Evolutionary conservation across 2,888 invertebrate genomes (phyloP).

Genomic region (Drosophila testacea): DNA sequence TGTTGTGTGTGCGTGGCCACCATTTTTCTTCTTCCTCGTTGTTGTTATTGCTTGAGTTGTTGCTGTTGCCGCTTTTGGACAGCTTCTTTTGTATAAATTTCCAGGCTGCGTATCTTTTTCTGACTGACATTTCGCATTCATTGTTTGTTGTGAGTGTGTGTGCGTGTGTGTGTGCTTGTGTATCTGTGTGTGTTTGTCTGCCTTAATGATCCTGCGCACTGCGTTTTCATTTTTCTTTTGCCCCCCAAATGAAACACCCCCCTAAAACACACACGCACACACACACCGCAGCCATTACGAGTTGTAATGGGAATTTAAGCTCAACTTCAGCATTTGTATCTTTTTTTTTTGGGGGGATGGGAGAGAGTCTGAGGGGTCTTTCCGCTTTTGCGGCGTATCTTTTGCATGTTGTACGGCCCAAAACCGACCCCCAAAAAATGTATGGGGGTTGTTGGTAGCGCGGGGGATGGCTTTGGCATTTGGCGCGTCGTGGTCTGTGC

Average conservation of each 20-base stretch:
- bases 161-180: conserved; percentile 27
- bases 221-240: conserved; percentile 76
- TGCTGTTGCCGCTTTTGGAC: conserved; percentile 47
- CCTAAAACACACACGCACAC: conserved; percentile 31
- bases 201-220: conserved; percentile 82
- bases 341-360: conserved; percentile 27
- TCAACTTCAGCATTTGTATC: conserved; percentile 63
- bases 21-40: conserved; percentile 50
- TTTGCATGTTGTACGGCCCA: conserved; percentile 73
- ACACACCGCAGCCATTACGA: conserved; percentile 78
- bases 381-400: conserved; percentile 78
- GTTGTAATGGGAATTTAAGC: conserved; percentile 82
- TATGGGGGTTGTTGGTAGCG: conserved; percentile 45
- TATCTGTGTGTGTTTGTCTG: conserved; percentile 54
- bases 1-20: conserved; percentile 51
- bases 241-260: conserved; percentile 30
- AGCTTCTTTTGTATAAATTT: conserved; percentile 72
- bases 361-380: conserved; percentile 48
- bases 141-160: conserved; percentile 42
- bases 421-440: conserved; percentile 22
- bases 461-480: conserved; percentile 37
- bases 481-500: conserved; percentile 59
- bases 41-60: conserved; percentile 21
- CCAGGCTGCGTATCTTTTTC: conserved; percentile 63
- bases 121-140: conserved; percentile 73